Evolutionary conservation across 2,113 vertebrate species (phyloP).

Genomic region (Thinocorus orbignyianus): DNA sequence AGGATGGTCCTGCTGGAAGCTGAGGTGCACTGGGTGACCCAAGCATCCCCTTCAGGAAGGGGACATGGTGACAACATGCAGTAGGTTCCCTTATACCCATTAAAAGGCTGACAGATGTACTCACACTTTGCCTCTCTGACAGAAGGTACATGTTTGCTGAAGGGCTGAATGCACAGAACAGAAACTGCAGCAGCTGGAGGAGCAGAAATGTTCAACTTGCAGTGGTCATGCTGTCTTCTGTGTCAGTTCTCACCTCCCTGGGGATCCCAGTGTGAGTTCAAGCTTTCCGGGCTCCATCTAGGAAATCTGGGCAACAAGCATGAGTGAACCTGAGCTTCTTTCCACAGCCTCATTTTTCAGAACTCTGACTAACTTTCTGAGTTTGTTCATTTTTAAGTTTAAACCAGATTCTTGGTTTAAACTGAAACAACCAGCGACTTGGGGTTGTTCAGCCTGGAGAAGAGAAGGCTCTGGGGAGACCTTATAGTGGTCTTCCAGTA

Average conservation of each 20-base stretch:
- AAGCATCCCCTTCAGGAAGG: background rate
- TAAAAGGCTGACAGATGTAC: fast-evolving
- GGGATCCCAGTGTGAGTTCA: fast-evolving
- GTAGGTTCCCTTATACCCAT: fast-evolving
- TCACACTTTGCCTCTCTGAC: fast-evolving
- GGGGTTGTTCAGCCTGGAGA: background rate
- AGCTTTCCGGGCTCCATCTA: background rate
- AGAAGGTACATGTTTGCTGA: background rate
- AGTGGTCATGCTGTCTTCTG: background rate
- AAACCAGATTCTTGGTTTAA: background rate
- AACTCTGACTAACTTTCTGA: background rate
- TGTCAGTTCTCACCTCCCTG: background rate
- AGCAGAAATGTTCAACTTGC: background rate
- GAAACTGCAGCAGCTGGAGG: background rate
- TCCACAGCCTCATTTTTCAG: background rate
- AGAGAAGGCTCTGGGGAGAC: background rate
- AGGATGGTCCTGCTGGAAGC: background rate
- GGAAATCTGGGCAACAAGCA: background rate
- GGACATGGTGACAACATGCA: background rate
- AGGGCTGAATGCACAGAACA: background rate
- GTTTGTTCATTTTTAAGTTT: background rate
- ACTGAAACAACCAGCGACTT: background rate
- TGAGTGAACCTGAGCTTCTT: fast-evolving
- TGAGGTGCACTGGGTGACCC: background rate
- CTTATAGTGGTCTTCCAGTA: background rate